Conservation (phyloP, 2,797 vertebrate species). For the Carcharodon carcharias region DNA sequence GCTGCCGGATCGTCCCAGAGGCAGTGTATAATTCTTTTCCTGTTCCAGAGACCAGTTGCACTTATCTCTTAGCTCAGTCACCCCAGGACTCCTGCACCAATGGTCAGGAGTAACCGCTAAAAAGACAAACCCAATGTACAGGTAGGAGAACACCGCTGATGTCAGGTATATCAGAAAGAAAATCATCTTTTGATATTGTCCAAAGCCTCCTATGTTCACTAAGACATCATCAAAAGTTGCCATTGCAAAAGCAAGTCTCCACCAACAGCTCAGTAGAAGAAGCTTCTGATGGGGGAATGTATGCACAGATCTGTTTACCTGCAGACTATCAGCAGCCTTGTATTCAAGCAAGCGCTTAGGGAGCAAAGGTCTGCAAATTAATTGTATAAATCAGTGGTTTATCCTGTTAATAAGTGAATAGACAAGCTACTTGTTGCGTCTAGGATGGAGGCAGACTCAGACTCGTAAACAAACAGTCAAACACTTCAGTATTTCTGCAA, state of each 20-base stretch:
- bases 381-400: not conserved
- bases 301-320: not conserved
- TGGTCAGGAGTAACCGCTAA: slow-evolving; percentile 73
- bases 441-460: not conserved
- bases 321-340: not conserved
- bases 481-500: not conserved
- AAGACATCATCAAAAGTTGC: slow-evolving; percentile 80
- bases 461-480: not conserved
- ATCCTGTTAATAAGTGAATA: slow-evolving; percentile 28
- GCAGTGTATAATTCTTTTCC: slow-evolving; percentile 57
- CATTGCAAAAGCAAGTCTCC: slow-evolving; percentile 58
- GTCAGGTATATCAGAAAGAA: slow-evolving; percentile 74
- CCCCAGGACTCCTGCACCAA: slow-evolving; percentile 73
- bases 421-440: not conserved
- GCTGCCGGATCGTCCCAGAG: slow-evolving; percentile 48
- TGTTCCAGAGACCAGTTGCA: slow-evolving; percentile 72
- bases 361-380: slow-evolving; percentile 35
- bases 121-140: slow-evolving; percentile 84
- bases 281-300: not conserved
- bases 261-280: not conserved
- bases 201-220: slow-evolving; percentile 77
- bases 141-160: slow-evolving; percentile 74
- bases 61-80: slow-evolving; percentile 53
- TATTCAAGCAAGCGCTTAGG: not conserved
- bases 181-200: slow-evolving; percentile 75